Evolutionary conservation across 2,113 vertebrate species (phyloP).

Genomic region (Struthio camelus): DNA sequence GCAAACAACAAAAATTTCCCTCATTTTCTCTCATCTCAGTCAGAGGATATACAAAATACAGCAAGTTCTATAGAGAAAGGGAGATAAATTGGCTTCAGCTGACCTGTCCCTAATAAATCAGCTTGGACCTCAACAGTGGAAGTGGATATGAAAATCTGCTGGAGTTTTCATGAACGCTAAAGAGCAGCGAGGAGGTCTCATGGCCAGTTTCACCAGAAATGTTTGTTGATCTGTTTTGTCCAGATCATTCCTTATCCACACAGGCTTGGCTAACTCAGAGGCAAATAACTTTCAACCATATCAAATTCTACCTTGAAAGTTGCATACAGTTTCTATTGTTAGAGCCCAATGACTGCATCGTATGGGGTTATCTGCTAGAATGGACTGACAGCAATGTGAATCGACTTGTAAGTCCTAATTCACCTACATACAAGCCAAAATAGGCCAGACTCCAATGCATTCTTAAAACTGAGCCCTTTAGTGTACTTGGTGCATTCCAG

Average conservation of each 20-base stretch:
- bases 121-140: background rate
- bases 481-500: background rate
- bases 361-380: background rate
- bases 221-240: background rate
- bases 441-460: background rate
- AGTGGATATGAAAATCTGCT: background rate
- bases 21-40: background rate
- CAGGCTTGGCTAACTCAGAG: background rate
- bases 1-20: background rate
- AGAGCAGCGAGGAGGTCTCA: background rate
- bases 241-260: background rate
- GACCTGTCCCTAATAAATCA: background rate
- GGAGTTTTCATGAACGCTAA: background rate
- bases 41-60: background rate
- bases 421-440: background rate
- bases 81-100: background rate
- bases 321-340: background rate
- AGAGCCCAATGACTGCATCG: background rate
- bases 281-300: background rate
- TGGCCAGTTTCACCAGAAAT: background rate
- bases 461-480: background rate
- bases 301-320: background rate
- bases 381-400: background rate
- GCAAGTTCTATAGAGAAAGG: background rate
- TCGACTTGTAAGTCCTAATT: background rate